Base-by-base conservation (phyloP, 2,888 invertebrate genomes). In the Pseudolycoriella hygida region DNA sequence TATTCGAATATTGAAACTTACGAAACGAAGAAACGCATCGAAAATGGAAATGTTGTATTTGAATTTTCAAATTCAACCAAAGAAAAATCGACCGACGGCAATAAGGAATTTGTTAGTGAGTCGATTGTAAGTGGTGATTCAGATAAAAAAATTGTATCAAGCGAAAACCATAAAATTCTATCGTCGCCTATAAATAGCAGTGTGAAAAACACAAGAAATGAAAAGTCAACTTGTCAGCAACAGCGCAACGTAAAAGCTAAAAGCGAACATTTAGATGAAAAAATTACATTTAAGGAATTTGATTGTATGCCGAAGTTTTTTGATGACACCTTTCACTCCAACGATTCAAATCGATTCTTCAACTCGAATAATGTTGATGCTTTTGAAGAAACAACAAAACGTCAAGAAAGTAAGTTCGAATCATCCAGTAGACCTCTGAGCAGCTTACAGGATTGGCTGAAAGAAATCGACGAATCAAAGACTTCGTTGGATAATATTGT, bases 401-500 rank as follows among this genome's bases (percentile, higher is more conserved):
- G n/a, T 11, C 3, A 10, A 12, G 4, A 12, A 15, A 42, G n/a
- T 3, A 17, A 38, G 3, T 3, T 12, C 18, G 17, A 30, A 34
- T 25, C 25, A 8, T 25, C 25, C 8, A 8, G 8, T 14, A 34
- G 15, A 12, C 12, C 12, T 14, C 15, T 4, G 34, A 34, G 12
- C n/a, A 58, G 61, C 42, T 59, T 68, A 41, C 61, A 64, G 19
- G 72, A 73, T 50, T 72, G 72, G 72, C 56, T 69, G 42, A 58
- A 63, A 25, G 62, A 70, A 42, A 69, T 67, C 15, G 61, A 62
- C 38, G 62, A 64, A 31, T 57, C 56, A 44, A 57, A 56, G 50
- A 54, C 61, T 15, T 58, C 60, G 11, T 62, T 64, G 10, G 65
- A 64, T 47, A 65, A 64, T 40, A 60, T 64, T 1, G 56, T 59